Conservation (phyloP, 2,888 invertebrate species). For the Caenorhabditis sp. region DNA sequence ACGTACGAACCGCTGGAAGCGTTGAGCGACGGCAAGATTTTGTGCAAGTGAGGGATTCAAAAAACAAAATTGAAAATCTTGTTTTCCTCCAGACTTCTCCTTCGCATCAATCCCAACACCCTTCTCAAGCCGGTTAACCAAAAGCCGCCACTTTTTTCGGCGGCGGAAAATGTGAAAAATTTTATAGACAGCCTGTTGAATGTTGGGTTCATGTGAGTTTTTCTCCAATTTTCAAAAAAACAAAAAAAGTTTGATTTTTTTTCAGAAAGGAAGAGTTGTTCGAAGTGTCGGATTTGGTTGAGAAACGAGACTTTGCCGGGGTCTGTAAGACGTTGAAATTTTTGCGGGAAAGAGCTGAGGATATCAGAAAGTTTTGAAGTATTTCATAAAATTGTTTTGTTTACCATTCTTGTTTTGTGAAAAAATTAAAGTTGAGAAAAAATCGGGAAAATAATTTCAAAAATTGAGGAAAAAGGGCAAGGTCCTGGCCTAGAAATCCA, state of each 20-base stretch:
- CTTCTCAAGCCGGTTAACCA: slow-evolving; percentile 41
- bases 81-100: slow-evolving; percentile 44
- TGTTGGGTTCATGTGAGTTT: slow-evolving; percentile 14
- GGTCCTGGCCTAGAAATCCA: too few species aligned
- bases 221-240: not conserved
- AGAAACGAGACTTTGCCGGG: slow-evolving; percentile 19
- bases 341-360: not conserved
- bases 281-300: slow-evolving; percentile 20
- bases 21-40: slow-evolving; percentile 48
- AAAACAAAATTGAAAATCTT: not conserved
- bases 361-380: not conserved
- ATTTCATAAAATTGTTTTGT: not conserved
- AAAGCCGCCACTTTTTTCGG: slow-evolving; percentile 50
- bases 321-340: slow-evolving; percentile 7
- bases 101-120: slow-evolving; percentile 33
- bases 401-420: not conserved
- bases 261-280: slow-evolving; percentile 38
- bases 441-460: too few species aligned
- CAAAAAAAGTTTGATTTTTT: slow-evolving; percentile 5
- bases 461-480: too few species aligned
- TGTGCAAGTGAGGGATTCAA: slow-evolving; percentile 53
- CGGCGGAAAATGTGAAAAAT: slow-evolving; percentile 52
- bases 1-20: slow-evolving; percentile 28
- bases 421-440: too few species aligned
- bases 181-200: slow-evolving; percentile 39